Conservation (phyloP, 2,888 invertebrate species). For the Adelphocoris suturalis region DNA sequence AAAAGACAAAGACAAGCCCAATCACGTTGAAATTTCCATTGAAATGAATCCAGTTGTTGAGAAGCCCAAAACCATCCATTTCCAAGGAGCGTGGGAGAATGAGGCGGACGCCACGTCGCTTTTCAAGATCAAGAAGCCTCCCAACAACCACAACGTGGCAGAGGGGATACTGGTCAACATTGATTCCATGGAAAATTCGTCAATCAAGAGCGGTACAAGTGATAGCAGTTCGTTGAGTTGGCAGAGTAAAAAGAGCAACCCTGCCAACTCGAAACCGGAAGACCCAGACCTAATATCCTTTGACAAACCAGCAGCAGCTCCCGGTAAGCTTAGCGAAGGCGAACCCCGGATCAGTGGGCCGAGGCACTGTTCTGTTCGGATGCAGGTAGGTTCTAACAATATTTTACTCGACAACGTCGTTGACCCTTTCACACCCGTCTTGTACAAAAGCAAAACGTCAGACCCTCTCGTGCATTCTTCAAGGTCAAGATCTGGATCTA, state of each 20-base stretch:
- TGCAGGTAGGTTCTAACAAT: slow-evolving; percentile 89
- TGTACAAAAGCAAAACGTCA: slow-evolving; percentile 81
- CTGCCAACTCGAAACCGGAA: slow-evolving; percentile 61
- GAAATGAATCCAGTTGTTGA: slow-evolving; percentile 62
- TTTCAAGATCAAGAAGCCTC: slow-evolving; percentile 59
- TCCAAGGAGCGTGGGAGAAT: slow-evolving; percentile 58
- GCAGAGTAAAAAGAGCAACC: slow-evolving; percentile 64
- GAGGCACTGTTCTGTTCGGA: slow-evolving; percentile 87
- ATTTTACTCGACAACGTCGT: slow-evolving; percentile 87
- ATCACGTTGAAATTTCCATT: slow-evolving; percentile 63
- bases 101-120: slow-evolving; percentile 56
- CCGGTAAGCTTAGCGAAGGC: slow-evolving; percentile 36
- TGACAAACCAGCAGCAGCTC: slow-evolving; percentile 63
- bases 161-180: slow-evolving; percentile 75
- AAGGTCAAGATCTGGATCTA: slow-evolving; percentile 71
- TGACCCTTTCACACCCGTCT: slow-evolving; percentile 82
- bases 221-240: slow-evolving; percentile 70
- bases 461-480: slow-evolving; percentile 72
- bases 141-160: slow-evolving; percentile 60
- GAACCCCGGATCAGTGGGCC: slow-evolving; percentile 80
- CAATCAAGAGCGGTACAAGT: slow-evolving; percentile 63
- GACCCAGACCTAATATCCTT: slow-evolving; percentile 73
- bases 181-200: slow-evolving; percentile 69
- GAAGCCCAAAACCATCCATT: slow-evolving; percentile 60
- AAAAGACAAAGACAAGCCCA: slow-evolving; percentile 58